Evolutionary conservation across 2,888 invertebrate genomes (phyloP).

Genomic region (Synanthedon vespiformis): DNA sequence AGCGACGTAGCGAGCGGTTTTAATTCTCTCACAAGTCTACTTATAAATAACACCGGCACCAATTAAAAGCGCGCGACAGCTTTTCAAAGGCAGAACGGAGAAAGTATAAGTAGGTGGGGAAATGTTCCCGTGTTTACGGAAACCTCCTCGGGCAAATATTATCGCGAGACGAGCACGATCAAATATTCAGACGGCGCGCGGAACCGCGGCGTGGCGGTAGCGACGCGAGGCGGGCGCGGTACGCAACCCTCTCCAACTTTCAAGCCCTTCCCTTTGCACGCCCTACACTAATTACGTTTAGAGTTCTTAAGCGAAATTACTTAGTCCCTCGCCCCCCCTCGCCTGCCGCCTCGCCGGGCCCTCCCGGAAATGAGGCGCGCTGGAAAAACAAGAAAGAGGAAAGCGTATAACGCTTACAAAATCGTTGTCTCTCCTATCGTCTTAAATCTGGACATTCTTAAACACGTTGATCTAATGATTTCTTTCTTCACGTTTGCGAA

Average conservation of each 20-base stretch:
- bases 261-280: slow-evolving; percentile 73
- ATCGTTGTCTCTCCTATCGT: slow-evolving; percentile 57
- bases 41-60: slow-evolving; percentile 58
- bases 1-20: slow-evolving; percentile 58
- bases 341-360: slow-evolving; percentile 43
- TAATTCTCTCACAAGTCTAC: slow-evolving; percentile 66
- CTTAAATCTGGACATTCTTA: slow-evolving; percentile 68
- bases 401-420: slow-evolving; percentile 57
- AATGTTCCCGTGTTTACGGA: slow-evolving; percentile 64
- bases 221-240: slow-evolving; percentile 60
- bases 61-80: slow-evolving; percentile 65
- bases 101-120: slow-evolving; percentile 58
- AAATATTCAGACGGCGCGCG: slow-evolving; percentile 64
- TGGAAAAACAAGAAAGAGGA: slow-evolving; percentile 68
- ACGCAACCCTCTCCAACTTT: slow-evolving; percentile 74
- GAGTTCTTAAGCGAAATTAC: slow-evolving; percentile 78
- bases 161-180: slow-evolving; percentile 67
- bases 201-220: slow-evolving; percentile 41
- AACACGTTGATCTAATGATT: slow-evolving; percentile 70
- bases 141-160: slow-evolving; percentile 68
- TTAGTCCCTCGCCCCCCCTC: slow-evolving; percentile 70
- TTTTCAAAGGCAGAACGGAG: slow-evolving; percentile 54
- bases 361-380: slow-evolving; percentile 68
- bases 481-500: slow-evolving; percentile 65
- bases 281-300: slow-evolving; percentile 78